A percentile compares a stretch with the other conserved stretches of the same genome.
phyloP scores from a whole-genome alignment of 2,888 invertebrate genomes.

The Polymixis flavicincta region DNA sequence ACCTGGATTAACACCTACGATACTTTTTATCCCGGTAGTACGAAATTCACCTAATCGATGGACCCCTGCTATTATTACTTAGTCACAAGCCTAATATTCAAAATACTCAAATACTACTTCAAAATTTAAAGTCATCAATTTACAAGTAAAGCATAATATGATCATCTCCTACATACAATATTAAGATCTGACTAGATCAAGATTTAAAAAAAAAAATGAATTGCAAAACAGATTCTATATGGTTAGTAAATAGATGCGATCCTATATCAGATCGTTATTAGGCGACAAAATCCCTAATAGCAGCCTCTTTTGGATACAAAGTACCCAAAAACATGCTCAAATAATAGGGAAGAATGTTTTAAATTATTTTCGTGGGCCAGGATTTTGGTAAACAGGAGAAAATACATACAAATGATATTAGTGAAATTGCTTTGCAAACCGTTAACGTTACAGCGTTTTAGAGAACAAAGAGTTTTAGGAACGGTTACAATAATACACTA shows the following conservation, averaged over 20 bases:
- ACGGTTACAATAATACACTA: slow-evolving; percentile 15
- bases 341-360: slow-evolving; percentile 47
- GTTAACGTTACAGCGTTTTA: background rate
- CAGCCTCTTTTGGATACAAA: slow-evolving; percentile 27
- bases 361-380: slow-evolving; percentile 37
- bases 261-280: slow-evolving; percentile 37
- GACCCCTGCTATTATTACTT: no score
- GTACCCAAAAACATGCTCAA: slow-evolving; percentile 32
- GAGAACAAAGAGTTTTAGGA: slow-evolving; percentile 25
- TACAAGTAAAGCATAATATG: background rate
- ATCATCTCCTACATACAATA: background rate
- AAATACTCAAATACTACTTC: no score
- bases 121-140: background rate
- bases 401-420: slow-evolving; percentile 44
- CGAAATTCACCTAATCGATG: no score
- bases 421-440: slow-evolving; percentile 29
- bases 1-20: no score
- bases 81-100: no score
- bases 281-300: slow-evolving; percentile 45
- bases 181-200: background rate
- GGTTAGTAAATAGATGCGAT: slow-evolving; percentile 27
- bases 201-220: slow-evolving; percentile 16
- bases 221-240: slow-evolving; percentile 25
- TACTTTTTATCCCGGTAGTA: no score
- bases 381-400: slow-evolving; percentile 26